Evolutionary conservation across 2,888 invertebrate species (phyloP).

Genomic region (Thera britannica): DNA sequence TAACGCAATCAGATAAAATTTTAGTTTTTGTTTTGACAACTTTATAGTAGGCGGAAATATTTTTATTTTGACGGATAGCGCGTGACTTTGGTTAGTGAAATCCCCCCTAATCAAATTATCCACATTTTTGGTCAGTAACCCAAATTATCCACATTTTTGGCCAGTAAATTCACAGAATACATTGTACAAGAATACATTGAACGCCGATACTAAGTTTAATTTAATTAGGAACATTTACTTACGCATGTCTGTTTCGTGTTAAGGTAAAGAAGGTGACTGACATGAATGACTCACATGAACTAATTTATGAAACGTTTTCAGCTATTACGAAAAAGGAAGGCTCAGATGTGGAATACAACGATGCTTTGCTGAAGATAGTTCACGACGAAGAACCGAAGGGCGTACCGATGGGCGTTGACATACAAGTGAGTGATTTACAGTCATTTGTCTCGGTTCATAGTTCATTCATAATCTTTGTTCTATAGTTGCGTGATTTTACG

Average conservation of each 20-base stretch:
- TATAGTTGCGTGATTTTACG: not conserved
- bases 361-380: conserved; percentile 70
- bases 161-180: too few species aligned
- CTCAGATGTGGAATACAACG: conserved; percentile 69
- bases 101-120: too few species aligned
- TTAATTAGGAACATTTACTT: not conserved
- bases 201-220: not conserved
- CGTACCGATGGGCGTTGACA: conserved; percentile 73
- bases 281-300: not conserved
- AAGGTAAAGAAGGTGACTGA: not conserved
- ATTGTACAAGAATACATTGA: not conserved
- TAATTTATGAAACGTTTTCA: conserved; percentile 43
- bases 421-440: conserved; percentile 60
- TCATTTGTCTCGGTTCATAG: conserved; percentile 25
- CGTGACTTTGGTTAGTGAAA: too few species aligned
- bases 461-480: conserved; percentile 5
- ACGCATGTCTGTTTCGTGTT: not conserved
- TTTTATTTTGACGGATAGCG: too few species aligned
- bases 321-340: conserved; percentile 59
- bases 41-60: too few species aligned
- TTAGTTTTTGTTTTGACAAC: too few species aligned
- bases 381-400: conserved; percentile 79
- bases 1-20: too few species aligned
- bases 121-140: too few species aligned
- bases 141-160: too few species aligned